A percentile compares a stretch with the other conserved stretches of the same genome.
These are phyloP conservation scores for Scaptomyza pallida DNA, from an alignment of 1,140 invertebrate species.

Conservation along the genomic window DNA sequence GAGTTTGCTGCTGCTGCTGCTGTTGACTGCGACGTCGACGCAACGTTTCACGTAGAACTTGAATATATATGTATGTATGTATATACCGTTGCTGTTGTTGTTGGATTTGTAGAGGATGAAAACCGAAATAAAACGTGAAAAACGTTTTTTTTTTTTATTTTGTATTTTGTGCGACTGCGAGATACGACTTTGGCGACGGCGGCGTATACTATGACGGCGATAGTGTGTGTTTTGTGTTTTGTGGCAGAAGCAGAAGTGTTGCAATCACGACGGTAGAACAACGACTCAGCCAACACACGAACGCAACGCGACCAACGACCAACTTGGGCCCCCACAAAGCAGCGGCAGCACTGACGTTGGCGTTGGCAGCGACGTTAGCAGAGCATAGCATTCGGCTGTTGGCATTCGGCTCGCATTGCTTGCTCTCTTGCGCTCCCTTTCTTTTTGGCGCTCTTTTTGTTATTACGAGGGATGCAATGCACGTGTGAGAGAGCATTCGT, in stretches of 20 bases:
- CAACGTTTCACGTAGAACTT: slow-evolving; percentile 22
- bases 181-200: slow-evolving; percentile 28
- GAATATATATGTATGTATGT: neutral
- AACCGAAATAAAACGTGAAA: slow-evolving; percentile 40
- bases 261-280: slow-evolving; percentile 84
- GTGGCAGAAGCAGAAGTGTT: slow-evolving; percentile 69
- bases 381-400: slow-evolving; percentile 2
- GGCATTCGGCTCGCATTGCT: slow-evolving; percentile 3
- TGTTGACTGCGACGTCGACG: slow-evolving; percentile 35
- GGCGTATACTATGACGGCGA: slow-evolving; percentile 29
- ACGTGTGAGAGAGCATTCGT: slow-evolving; percentile 46
- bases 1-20: slow-evolving; percentile 35
- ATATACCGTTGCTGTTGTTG: neutral
- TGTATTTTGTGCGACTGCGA: slow-evolving; percentile 28
- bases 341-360: slow-evolving; percentile 17
- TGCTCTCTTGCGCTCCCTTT: slow-evolving; percentile 21
- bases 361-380: slow-evolving; percentile 29
- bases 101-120: slow-evolving; percentile 15
- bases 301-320: slow-evolving; percentile 47
- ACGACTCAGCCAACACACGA: slow-evolving; percentile 72
- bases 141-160: no score
- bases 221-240: slow-evolving; percentile 7
- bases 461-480: slow-evolving; percentile 69
- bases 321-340: slow-evolving; percentile 69
- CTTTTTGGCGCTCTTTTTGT: slow-evolving; percentile 55